Percentiles rank a stretch among this genome's conserved stretches.
phyloP scores from a whole-genome alignment of 2,113 vertebrate genomes.

The Microcebus griseorufus region DNA sequence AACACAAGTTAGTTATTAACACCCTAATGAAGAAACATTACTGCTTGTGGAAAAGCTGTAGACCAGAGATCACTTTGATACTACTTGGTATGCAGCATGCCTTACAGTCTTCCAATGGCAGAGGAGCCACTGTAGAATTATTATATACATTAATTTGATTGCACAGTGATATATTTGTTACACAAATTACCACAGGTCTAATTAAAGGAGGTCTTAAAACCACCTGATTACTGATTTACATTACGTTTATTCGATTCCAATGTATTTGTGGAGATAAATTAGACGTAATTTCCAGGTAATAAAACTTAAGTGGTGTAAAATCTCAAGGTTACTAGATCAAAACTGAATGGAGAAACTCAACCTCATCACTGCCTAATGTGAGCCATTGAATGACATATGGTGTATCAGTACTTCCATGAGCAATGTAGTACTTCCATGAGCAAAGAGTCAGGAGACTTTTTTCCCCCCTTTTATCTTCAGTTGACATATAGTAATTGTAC shows the following conservation, averaged over 20 bases:
- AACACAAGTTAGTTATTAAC: not conserved
- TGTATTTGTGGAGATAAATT: slow-evolving; percentile 73
- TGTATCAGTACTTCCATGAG: not conserved
- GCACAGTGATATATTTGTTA: slow-evolving; percentile 65
- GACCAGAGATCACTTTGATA: not conserved
- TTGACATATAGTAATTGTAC: not conserved
- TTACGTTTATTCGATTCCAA: slow-evolving; percentile 66
- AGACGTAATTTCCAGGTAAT: slow-evolving; percentile 67
- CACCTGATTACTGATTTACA: slow-evolving; percentile 64
- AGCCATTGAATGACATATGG: not conserved
- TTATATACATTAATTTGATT: slow-evolving; percentile 67
- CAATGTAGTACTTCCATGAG: not conserved
- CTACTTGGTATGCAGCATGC: not conserved
- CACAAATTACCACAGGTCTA: slow-evolving; percentile 68
- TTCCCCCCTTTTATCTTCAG: not conserved
- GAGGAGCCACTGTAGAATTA: slow-evolving; percentile 45
- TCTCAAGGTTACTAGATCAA: slow-evolving; percentile 54
- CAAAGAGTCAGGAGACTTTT: not conserved
- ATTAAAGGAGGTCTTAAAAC: slow-evolving; percentile 74
- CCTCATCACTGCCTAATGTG: not conserved
- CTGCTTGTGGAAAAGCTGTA: not conserved
- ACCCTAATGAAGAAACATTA: not conserved
- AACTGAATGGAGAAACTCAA: slow-evolving; percentile 47
- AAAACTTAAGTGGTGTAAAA: slow-evolving; percentile 62
- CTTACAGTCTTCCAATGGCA: not conserved